Evolutionary conservation across 2,113 vertebrate species (phyloP).

Genomic region (Calypte anna): DNA sequence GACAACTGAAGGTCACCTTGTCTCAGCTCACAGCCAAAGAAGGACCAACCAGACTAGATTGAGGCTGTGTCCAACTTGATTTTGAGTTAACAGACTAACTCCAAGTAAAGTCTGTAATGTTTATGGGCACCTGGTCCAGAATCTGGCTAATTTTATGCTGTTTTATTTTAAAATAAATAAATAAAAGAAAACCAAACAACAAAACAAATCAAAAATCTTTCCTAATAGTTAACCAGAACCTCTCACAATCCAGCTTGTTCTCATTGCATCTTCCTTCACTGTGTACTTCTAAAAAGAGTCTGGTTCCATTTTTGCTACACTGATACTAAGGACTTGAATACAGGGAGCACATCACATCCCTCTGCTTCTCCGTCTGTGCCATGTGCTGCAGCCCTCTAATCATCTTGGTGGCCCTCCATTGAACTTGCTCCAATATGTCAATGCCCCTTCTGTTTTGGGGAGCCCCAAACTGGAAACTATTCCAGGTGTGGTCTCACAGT

Average conservation of each 20-base stretch:
- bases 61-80: neutral
- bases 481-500: neutral
- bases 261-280: neutral
- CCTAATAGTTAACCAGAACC: neutral
- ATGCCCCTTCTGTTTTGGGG: no score
- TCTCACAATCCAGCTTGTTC: neutral
- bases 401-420: neutral
- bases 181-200: no score
- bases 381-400: neutral
- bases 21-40: neutral
- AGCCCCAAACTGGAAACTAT: neutral
- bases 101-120: neutral
- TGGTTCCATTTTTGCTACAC: neutral
- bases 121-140: neutral
- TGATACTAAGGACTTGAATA: neutral
- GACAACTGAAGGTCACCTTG: neutral
- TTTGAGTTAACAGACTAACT: neutral
- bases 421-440: neutral
- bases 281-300: neutral
- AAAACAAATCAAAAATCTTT: no score
- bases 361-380: rapidly evolving
- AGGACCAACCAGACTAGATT: neutral
- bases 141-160: no score
- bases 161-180: neutral
- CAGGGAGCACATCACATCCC: neutral